Evolutionary conservation across 2,797 vertebrate species (phyloP), one percentile per base, ranked within the genome.

Genomic region (Rachycentron canadum): DNA sequence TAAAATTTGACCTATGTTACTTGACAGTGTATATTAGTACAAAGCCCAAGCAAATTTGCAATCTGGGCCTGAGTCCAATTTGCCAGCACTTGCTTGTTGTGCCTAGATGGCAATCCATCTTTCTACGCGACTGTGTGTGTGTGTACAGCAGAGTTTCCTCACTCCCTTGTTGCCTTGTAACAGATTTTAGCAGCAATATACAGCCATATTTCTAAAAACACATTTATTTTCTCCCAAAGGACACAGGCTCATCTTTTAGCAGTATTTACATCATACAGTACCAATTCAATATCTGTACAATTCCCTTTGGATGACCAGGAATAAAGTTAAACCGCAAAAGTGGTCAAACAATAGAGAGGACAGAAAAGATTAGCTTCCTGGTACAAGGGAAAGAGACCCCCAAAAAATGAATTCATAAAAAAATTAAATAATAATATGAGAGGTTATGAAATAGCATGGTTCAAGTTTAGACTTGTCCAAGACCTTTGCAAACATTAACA

Each of bases 251-350:
- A 90, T 86, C 65, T 90, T 81, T 90, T 88, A 73, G 87, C 86
- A 92, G 65, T 95, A 96, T 96, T 95, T 96, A 97, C 95, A 97
- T 91, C 86, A 88, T 92, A 94, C 90, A 93, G 91, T 88, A 89
- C 80, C 84, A 45, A 74, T 85, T 85, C 81, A 73, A 79, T 55
- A 83, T 85, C 64, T 91, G 75, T 91, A 88, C 88, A 91, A 61
- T 81, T 92, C 77, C 82, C 74, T 56, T 70, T 63, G 74, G 76
- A 81, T 53, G 59, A 69, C 75, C 74, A 69, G 41, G 73, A 78
- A 68, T 36, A 76, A 66, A 58, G 74, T 64, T 52, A 69, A 78
- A 81, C 60, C 14, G n/a, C 55, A 62, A 79, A 79, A 67, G 57
- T 75, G 69, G 67, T 84, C 50, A 66, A 79, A 82, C 28, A 73